phyloP scores from a whole-genome alignment of 2,113 vertebrate species.

The Pygoscelis adeliae region DNA sequence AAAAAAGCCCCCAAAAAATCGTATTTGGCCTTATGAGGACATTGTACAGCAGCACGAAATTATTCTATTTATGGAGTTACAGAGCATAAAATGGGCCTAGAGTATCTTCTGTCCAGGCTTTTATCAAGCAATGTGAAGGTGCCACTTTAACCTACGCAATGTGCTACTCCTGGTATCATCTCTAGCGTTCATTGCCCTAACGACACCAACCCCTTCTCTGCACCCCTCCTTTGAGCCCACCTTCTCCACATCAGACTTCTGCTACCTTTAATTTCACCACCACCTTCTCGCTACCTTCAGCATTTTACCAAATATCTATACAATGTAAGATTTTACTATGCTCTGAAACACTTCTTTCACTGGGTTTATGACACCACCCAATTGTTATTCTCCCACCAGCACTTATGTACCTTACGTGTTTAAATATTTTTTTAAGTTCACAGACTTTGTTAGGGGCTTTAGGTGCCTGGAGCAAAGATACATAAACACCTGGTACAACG shows the following conservation, averaged over 20 bases:
- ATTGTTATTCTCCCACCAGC: not conserved
- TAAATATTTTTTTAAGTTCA: not conserved
- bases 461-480: not conserved
- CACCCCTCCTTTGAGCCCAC: not conserved
- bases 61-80: not conserved
- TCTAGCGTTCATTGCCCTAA: not conserved
- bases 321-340: not conserved
- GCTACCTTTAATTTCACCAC: not conserved
- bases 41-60: not conserved
- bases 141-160: not conserved
- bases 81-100: not conserved
- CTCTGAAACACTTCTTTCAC: not conserved
- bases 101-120: not conserved
- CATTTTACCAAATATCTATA: not conserved
- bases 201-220: not conserved
- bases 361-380: not conserved
- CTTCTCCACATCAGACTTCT: not conserved
- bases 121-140: not conserved
- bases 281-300: not conserved
- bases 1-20: rapidly evolving
- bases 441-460: not conserved
- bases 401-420: not conserved
- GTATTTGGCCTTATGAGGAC: not conserved
- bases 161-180: not conserved
- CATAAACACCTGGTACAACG: not conserved